Base-by-base conservation (phyloP, 2,888 invertebrate species). In the Agonopterix alstromeriana region DNA sequence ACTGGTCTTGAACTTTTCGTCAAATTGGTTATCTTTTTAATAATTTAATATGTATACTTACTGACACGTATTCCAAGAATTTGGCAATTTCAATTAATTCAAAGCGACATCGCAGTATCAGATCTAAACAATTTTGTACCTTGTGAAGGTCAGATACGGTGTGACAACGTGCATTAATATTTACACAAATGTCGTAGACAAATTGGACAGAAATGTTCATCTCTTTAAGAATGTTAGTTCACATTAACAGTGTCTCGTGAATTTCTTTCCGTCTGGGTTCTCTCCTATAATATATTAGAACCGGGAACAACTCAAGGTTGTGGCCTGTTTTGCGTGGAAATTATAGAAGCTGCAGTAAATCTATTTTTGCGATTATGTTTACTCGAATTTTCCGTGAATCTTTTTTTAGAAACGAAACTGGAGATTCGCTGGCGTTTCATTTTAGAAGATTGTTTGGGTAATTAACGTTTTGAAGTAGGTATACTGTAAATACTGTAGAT, bases 251-350 rank as follows among this genome's bases (percentile, higher is more conserved):
- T 53, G 57, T 54, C 54, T 48, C 51, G 49, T 47, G 44, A 53
- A 57, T 49, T 57, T 57, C 60, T 62, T 56, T 53, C 51, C 53
- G 54, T 48, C 47, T 45, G 44, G 27, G 27, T 27, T 27, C 27
- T 27, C 27, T 27, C 27, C 38, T 55, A 47, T 35, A 43, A 45
- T 42, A 52, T 54, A 51, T 54, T 53, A 53, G 50, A 55, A 55
- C 48, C 48, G 36, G 52, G 40, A 53, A 55, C 45, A 54, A 56
- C 53, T 52, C 68, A 70, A 70, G 70, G 66, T 50, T 60, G 48
- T 49, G 63, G 53, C 57, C 61, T 53, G 55, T 52, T 64, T 65
- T 53, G 53, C 44, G 54, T 61, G 51, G 44, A 56, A 49, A 49
- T 51, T 45, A 11, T 38, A 14, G 8, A 38, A 14, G 12, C 38